Base-by-base conservation (phyloP, 2,113 vertebrate species). In the Siniperca knerii region DNA sequence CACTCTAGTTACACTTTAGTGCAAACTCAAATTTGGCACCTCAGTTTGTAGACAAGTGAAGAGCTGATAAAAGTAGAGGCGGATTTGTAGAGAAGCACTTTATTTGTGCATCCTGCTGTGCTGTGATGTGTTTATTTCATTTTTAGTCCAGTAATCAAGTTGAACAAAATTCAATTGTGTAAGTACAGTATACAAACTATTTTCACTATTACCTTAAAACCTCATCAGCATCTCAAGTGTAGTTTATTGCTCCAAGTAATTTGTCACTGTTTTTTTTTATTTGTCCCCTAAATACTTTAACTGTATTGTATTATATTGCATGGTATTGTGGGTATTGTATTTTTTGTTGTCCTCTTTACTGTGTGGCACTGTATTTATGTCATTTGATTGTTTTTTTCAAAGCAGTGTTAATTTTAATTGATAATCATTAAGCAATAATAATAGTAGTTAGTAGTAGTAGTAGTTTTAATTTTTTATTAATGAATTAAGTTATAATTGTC, bases 11-110 rank as follows among this genome's bases (percentile, higher is more conserved):
- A 18, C 21, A 46, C 52, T 21, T 71, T 54, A 11, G 15, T 66
- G 48, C 77, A 68, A 81, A 79, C 20, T 35, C 35, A 8, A 35
- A 42, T 62, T 40, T 82, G 42, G 85, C 66, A 84, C 65, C 35
- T 80, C 29, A n/a, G 46, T 21, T 71, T n/a, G 48, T 50, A 52
- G 61, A 60, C 29, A 64, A 21, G 58, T 61, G 35, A 69, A 1
- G n/a, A 76, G 62, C 29, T 83, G 70, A 72, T 77, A 42, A 83
- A 84, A 52, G 54, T 29, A 12, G 33, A 52, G 44, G 69, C 33
- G 40, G 65, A 57, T 68, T 50, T 62, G 40, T 23, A 25, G 12
- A 46, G 33, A 81, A 75, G 48, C 62, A 60, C n/a, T 65, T 37
- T 0, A 67, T 42, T 80, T 69, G 12, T 73, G 20, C 11, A 35